Conservation (phyloP, 37 sponge, comb jelly and placozoan genomes). For the Chondrosia reniformis region DNA sequence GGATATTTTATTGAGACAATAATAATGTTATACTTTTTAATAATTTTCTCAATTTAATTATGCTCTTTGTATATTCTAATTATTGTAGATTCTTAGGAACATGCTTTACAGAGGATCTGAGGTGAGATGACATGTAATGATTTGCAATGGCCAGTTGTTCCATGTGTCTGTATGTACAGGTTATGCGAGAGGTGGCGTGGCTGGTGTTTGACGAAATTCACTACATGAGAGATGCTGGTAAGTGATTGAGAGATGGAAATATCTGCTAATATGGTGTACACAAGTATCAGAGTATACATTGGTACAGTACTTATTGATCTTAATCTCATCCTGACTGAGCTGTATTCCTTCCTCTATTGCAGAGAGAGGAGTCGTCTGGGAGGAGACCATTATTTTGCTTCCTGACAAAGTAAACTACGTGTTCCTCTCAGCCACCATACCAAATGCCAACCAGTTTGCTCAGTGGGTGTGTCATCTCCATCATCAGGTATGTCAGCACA, state of each 20-base stretch:
- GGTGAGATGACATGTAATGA: conserved; percentile 27
- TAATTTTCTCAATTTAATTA: too few relatives aligned
- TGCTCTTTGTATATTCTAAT: too few relatives aligned
- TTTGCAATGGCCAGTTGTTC: background rate
- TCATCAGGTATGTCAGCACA: conserved; percentile 55
- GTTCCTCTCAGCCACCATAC: conserved; percentile 98
- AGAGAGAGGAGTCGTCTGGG: conserved; percentile 99
- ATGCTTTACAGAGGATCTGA: conserved; percentile 97
- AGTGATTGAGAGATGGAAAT: background rate
- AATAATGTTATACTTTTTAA: background rate
- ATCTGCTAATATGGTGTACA: background rate
- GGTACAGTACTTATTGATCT: background rate
- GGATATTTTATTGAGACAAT: background rate
- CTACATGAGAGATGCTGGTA: conserved; percentile 91
- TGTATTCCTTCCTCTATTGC: conserved; percentile 14
- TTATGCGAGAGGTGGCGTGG: conserved; percentile 97
- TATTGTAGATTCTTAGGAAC: conserved; percentile 75
- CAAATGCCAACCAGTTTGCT: conserved; percentile 96
- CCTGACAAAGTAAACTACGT: conserved; percentile 98
- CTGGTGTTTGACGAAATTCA: conserved; percentile 94
- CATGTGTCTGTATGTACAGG: conserved; percentile 27
- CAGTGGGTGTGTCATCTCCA: conserved; percentile 95
- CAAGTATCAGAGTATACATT: background rate
- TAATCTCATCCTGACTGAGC: conserved; percentile 10
- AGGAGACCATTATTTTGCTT: conserved; percentile 95